phyloP scores from a whole-genome alignment of 1,140 invertebrate genomes.

The Bombus haemorrhoidalis region DNA sequence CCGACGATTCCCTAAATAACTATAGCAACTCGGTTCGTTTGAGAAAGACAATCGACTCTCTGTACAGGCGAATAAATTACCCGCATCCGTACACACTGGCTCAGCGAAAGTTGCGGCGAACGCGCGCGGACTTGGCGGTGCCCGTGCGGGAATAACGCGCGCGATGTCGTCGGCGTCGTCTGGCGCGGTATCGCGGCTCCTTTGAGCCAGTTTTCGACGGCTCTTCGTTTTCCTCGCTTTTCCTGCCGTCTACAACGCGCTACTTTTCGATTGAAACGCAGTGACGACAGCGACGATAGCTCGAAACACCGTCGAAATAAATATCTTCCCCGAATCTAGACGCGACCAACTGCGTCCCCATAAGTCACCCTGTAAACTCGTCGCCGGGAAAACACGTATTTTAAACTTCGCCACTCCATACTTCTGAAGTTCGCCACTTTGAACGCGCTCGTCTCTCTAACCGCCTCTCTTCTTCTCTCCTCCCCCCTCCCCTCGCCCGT shows the following conservation, averaged over 20 bases:
- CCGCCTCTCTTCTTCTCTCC: neutral
- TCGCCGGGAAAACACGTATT: neutral
- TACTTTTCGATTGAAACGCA: slow-evolving; percentile 30
- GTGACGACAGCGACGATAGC: slow-evolving; percentile 33
- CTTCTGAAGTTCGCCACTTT: neutral
- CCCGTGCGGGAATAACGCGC: neutral
- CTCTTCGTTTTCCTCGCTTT: slow-evolving; percentile 21
- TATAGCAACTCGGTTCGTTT: slow-evolving; percentile 3
- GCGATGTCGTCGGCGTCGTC: slow-evolving; percentile 10
- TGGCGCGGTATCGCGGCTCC: slow-evolving; percentile 26
- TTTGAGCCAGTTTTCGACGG: slow-evolving; percentile 29
- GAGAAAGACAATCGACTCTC: slow-evolving; percentile 24
- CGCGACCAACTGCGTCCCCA: neutral
- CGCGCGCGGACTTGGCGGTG: neutral
- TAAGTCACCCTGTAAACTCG: slow-evolving; percentile 5
- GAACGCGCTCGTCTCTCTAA: no score
- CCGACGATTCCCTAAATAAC: slow-evolving; percentile 28
- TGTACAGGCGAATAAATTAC: slow-evolving; percentile 43
- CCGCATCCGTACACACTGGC: neutral
- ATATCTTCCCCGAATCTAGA: slow-evolving; percentile 38
- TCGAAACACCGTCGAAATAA: slow-evolving; percentile 35
- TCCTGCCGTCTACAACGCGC: slow-evolving; percentile 22
- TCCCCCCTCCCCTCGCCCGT: neutral
- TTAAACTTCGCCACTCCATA: neutral
- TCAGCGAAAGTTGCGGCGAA: neutral